Evolutionary conservation across 2,888 invertebrate genomes (phyloP), one percentile per base, ranked within the genome.

Genomic region (Mallateleia sp.): DNA sequence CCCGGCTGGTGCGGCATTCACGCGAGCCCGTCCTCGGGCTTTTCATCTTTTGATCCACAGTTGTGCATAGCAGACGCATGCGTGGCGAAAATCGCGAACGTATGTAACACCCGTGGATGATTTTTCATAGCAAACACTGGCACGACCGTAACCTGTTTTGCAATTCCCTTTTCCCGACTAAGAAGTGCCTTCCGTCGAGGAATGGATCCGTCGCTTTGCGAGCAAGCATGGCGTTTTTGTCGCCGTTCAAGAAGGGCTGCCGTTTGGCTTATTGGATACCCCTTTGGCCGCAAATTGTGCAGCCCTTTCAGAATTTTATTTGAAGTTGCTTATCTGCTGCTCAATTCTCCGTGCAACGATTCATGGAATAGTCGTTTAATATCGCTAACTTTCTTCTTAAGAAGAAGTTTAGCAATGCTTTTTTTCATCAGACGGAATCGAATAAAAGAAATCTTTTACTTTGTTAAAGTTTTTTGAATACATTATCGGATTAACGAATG

Each of bases 131-230:
- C 67, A 45, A 47, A 79, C 34, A 24, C 60, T 18, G 14, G 47
- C 47, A 24, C 15, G 54, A 5, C 54, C 54, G 54, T 22, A 24
- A 38, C 47, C 75, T 82, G 34, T 67, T 82, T 82, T 83, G 77
- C 71, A n/a, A 83, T 83, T 83, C 83, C 64, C 83, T 83, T 83
- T 77, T 14, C 25, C 6, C 52, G 47, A 52, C 32, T 60, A 69
- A 72, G 67, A 66, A 50, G 28, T 52, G 45, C 3, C 54, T 54
- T 14, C 2, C 24, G 72, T 28, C 28, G 18, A 14, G 14, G 50
- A 54, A 24, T 18, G 18, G 25, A 15, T 79, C 50, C 42, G 62
- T 24, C 28, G 47, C 78, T 60, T 52, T 22, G 14, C 4, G 24
- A 14, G 54, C 4, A 14, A 24, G 15, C 54, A 22, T 25, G 25